These are phyloP conservation scores for Mormyrops boulengeri DNA, from an alignment of 2,797 vertebrate species.

Conservation along the genomic window DNA sequence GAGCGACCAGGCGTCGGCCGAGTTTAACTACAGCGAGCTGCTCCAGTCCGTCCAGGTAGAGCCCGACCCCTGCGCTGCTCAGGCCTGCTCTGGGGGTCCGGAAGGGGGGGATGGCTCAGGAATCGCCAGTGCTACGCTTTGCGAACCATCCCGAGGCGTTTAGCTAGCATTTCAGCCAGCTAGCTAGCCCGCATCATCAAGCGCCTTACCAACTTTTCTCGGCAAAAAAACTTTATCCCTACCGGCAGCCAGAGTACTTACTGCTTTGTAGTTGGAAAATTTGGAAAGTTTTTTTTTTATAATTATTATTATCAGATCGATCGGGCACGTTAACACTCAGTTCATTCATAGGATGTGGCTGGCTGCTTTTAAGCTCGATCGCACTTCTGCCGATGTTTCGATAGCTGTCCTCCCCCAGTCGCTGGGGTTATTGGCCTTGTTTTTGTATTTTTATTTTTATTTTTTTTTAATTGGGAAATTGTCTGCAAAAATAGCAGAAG, in stretches of 20 bases:
- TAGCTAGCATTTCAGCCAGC: neutral
- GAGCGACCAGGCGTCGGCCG: constrained; percentile 81
- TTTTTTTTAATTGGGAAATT: neutral
- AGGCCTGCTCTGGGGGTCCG: constrained; percentile 33
- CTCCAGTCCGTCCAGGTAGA: constrained; percentile 63
- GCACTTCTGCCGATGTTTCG: neutral
- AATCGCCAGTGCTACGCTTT: neutral
- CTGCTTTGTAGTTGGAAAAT: neutral
- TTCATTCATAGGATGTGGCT: neutral
- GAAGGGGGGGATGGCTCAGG: neutral
- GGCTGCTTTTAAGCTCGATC: neutral
- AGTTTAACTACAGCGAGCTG: constrained; percentile 92
- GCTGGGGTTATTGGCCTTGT: neutral
- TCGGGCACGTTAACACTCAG: neutral
- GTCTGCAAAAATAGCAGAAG: neutral
- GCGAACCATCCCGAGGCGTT: neutral
- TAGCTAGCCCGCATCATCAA: neutral
- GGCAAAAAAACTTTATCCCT: neutral
- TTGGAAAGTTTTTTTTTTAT: neutral
- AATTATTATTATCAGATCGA: neutral
- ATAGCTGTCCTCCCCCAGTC: neutral
- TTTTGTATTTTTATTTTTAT: neutral
- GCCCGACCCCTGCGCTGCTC: constrained; percentile 5
- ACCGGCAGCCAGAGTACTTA: neutral
- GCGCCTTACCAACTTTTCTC: neutral